phyloP scores from a whole-genome alignment of 2,113 vertebrate genomes.

The Passer domesticus region DNA sequence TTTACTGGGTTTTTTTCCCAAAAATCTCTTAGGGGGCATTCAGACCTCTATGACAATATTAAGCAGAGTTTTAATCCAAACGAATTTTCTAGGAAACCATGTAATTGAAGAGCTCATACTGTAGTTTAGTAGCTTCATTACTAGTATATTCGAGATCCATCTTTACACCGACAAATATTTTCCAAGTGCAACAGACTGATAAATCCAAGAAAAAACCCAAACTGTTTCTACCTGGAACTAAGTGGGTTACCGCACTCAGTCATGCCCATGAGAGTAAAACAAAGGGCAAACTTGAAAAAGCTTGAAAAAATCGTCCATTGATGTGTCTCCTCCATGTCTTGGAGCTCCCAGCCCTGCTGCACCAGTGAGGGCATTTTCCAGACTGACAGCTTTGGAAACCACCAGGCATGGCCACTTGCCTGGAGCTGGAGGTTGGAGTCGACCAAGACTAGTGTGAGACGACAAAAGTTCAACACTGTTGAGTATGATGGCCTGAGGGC shows the following conservation, averaged over 20 bases:
- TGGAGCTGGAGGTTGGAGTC: background rate
- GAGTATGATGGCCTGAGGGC: background rate
- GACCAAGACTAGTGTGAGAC: background rate
- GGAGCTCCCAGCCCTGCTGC: background rate
- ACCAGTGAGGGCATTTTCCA: background rate
- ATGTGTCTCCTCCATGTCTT: background rate
- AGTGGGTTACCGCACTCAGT: slow-evolving; percentile 15
- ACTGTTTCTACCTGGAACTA: slow-evolving; percentile 46
- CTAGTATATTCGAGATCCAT: background rate
- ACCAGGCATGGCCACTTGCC: background rate
- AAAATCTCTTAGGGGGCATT: slow-evolving; percentile 8
- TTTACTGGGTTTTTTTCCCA: background rate
- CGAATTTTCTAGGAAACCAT: slow-evolving; percentile 43
- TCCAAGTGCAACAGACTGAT: background rate
- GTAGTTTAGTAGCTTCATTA: slow-evolving; percentile 40
- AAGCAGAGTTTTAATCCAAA: slow-evolving; percentile 57
- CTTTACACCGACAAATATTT: slow-evolving; percentile 24
- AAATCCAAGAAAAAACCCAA: slow-evolving; percentile 11
- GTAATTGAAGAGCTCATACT: slow-evolving; percentile 48
- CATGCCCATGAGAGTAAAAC: background rate
- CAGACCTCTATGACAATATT: slow-evolving; percentile 37
- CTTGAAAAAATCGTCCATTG: background rate
- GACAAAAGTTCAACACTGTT: background rate
- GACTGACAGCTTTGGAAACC: background rate
- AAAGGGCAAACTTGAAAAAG: background rate